Conservation (phyloP, 2,888 invertebrate species). For the Mactromeris polynyma region DNA sequence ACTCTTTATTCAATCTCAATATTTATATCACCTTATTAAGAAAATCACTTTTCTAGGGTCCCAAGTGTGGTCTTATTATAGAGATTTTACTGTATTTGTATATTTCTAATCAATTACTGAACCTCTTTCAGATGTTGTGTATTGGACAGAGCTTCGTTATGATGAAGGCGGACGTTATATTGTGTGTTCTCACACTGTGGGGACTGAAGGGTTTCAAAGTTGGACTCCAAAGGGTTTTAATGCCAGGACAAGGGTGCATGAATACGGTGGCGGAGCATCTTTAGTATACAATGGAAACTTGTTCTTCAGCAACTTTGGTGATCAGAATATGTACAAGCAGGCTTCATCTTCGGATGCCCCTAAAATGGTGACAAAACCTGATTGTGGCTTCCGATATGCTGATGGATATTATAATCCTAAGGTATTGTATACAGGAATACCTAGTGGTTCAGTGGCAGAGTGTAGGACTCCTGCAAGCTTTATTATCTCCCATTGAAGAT, state of each 20-base stretch:
- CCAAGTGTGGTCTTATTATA: too few species aligned
- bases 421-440: conserved; percentile 71
- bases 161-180: conserved; percentile 84
- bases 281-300: conserved; percentile 81
- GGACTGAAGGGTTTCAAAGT: conserved; percentile 59
- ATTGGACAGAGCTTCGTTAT: conserved; percentile 84
- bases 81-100: too few species aligned
- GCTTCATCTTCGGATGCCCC: conserved; percentile 72
- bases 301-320: conserved; percentile 85
- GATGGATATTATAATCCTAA: conserved; percentile 78
- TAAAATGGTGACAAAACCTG: conserved; percentile 77
- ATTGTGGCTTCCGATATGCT: conserved; percentile 80
- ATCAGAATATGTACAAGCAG: conserved; percentile 84
- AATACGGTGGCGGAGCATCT: conserved; percentile 87
- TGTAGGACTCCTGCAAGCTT: too few species aligned
- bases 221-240: conserved; percentile 84
- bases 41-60: too few species aligned
- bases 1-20: too few species aligned
- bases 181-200: conserved; percentile 79
- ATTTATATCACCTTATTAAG: too few species aligned
- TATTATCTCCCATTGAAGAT: too few species aligned
- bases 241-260: conserved; percentile 86
- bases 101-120: too few species aligned
- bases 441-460: too few species aligned
- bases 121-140: conserved; percentile 82